Conservation (phyloP, 1,140 invertebrate genomes). For the Paralvinella palmiformis region DNA sequence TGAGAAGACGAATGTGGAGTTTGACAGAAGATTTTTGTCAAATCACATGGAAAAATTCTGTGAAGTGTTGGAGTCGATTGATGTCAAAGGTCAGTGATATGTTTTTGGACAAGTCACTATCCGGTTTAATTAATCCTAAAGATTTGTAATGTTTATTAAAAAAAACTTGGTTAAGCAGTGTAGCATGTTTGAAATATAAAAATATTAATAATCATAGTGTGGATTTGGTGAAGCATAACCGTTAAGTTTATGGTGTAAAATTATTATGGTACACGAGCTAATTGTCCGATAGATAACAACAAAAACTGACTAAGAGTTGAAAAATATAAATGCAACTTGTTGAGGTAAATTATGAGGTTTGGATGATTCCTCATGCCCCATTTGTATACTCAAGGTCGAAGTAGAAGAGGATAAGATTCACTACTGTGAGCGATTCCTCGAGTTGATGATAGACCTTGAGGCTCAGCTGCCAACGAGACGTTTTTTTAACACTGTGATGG, state of each 20-base stretch:
- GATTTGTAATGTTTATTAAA: no score
- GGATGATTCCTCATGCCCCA: conserved; percentile 2
- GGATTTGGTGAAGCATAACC: no score
- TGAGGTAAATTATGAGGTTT: conserved; percentile 10
- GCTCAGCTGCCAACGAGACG: conserved; percentile 87
- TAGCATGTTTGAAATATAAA: no score
- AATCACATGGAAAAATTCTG: conserved; percentile 89
- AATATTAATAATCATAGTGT: no score
- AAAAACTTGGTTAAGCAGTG: no score
- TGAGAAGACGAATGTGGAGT: conserved; percentile 65
- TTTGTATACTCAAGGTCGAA: conserved; percentile 44
- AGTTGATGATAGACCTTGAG: conserved; percentile 93
- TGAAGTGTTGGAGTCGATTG: conserved; percentile 69
- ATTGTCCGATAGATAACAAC: no score
- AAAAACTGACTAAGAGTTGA: no score
- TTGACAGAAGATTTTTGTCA: conserved; percentile 83
- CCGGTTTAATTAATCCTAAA: no score
- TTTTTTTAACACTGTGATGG: conserved; percentile 94
- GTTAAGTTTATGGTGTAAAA: conserved; percentile 5
- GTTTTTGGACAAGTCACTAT: no score
- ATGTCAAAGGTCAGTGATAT: conserved; percentile 61
- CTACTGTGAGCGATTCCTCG: conserved; percentile 93
- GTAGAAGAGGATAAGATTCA: conserved; percentile 60
- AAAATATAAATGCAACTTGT: no score
- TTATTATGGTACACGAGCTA: no score